Conservation (phyloP, 2,888 invertebrate genomes). For the Xestobium rufovillosum region DNA sequence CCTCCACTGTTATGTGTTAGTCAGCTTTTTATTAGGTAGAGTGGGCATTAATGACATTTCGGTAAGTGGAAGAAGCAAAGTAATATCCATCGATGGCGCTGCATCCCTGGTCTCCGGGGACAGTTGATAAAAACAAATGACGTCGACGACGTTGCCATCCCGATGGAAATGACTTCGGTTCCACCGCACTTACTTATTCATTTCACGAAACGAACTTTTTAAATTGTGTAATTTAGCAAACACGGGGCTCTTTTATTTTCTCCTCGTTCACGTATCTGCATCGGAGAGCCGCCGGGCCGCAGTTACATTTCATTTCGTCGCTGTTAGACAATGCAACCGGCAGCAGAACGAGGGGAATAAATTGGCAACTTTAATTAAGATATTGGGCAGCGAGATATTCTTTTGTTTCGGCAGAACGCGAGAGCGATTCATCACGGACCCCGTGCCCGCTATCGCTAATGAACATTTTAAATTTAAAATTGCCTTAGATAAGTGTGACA, state of each 20-base stretch:
- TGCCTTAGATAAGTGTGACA: conserved; percentile 33
- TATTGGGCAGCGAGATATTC: conserved; percentile 44
- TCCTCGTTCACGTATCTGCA: conserved; percentile 25
- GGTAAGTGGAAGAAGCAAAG: conserved; percentile 9
- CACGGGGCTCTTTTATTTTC: conserved; percentile 37
- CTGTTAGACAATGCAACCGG: conserved; percentile 33
- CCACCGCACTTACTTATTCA: conserved; percentile 43
- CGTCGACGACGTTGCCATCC: conserved; percentile 41
- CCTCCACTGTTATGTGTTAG: too few species aligned
- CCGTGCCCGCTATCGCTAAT: conserved; percentile 39
- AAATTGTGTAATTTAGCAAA: conserved; percentile 46
- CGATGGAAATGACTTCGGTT: conserved; percentile 40
- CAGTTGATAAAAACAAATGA: conserved; percentile 43
- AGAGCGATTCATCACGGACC: conserved; percentile 40
- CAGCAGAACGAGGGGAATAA: conserved; percentile 36
- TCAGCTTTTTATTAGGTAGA: too few species aligned
- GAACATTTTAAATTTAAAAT: conserved; percentile 42
- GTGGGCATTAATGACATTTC: conserved; percentile 3
- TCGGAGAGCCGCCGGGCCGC: conserved; percentile 21
- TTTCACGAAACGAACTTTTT: conserved; percentile 46
- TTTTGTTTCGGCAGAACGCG: conserved; percentile 41
- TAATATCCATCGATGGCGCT: conserved; percentile 18
- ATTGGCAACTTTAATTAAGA: conserved; percentile 48
- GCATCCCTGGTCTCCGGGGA: conserved; percentile 32
- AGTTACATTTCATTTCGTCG: conserved; percentile 39